phyloP scores from a whole-genome alignment of 2,797 vertebrate species.

The Urocyon cinereoargenteus region DNA sequence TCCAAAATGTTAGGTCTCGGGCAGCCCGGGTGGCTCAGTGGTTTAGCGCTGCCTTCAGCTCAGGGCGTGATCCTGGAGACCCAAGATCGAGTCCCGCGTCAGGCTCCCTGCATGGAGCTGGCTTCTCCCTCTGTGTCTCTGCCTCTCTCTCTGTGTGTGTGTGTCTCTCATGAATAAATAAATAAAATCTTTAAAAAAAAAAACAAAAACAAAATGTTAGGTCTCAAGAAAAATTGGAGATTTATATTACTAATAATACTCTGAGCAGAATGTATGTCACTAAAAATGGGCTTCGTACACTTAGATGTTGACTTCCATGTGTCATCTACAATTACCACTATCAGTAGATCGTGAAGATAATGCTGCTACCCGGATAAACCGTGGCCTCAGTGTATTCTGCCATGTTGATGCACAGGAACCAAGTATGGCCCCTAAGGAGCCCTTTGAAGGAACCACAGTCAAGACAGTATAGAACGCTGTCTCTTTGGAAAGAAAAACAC shows the following conservation, averaged over 20 bases:
- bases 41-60: too few relatives aligned
- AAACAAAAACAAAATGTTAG: neutral
- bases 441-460: neutral
- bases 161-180: too few relatives aligned
- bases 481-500: neutral
- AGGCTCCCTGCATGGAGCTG: too few relatives aligned
- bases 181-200: too few relatives aligned
- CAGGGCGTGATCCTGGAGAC: too few relatives aligned
- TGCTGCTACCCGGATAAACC: slow-evolving; percentile 1
- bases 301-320: neutral
- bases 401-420: neutral
- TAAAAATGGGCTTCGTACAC: slow-evolving; percentile 9
- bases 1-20: slow-evolving; percentile 20
- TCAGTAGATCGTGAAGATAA: slow-evolving; percentile 37
- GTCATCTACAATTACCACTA: neutral
- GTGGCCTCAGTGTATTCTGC: neutral
- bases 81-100: too few relatives aligned
- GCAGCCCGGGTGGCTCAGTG: too few relatives aligned
- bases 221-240: neutral
- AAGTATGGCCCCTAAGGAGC: neutral
- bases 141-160: too few relatives aligned
- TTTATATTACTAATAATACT: neutral
- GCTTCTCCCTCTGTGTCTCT: too few relatives aligned
- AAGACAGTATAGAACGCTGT: neutral
- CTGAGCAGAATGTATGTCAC: neutral